Percentiles rank a stretch among this genome's conserved stretches.
Evolutionary conservation across 2,888 invertebrate species (phyloP).

Genomic region (Drosophila lutescens): DNA sequence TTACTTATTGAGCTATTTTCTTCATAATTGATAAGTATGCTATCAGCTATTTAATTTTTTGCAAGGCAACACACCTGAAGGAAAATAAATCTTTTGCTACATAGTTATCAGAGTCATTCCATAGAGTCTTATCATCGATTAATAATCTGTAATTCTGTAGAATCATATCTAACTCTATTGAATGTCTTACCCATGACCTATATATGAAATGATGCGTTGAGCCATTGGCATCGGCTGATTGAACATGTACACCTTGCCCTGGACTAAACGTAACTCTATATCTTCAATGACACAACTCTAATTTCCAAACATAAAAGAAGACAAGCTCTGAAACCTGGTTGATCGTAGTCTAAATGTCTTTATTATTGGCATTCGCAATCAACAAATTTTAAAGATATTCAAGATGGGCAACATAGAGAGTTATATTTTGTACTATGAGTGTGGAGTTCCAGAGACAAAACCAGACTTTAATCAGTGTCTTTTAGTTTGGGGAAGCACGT

Average conservation of each 20-base stretch:
- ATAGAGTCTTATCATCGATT: neutral
- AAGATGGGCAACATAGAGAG: conserved; percentile 49
- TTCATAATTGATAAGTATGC: neutral
- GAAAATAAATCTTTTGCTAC: neutral
- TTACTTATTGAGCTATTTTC: neutral
- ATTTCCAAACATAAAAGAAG: too few species aligned
- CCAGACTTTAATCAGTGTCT: conserved; percentile 36
- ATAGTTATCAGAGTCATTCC: neutral
- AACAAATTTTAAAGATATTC: conserved; percentile 39
- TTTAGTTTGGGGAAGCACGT: conserved; percentile 13
- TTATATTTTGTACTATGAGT: conserved; percentile 57
- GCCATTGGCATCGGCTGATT: conserved; percentile 23
- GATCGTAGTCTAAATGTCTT: conserved; percentile 44
- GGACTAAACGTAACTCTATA: neutral
- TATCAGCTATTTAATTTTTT: neutral
- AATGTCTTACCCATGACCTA: conserved; percentile 3
- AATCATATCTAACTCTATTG: neutral
- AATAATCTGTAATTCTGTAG: neutral
- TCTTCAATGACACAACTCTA: neutral
- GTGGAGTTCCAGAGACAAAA: conserved; percentile 22
- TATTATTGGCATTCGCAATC: conserved; percentile 58
- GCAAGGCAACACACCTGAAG: too few species aligned
- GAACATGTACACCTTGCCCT: conserved; percentile 13
- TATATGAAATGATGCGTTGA: conserved; percentile 16
- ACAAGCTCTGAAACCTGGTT: neutral